A percentile compares a stretch with the other conserved stretches of the same genome.
Conservation (phyloP, 30 jellyfish, hydroid and myxozoan species). For the Aurelia sp. region DNA sequence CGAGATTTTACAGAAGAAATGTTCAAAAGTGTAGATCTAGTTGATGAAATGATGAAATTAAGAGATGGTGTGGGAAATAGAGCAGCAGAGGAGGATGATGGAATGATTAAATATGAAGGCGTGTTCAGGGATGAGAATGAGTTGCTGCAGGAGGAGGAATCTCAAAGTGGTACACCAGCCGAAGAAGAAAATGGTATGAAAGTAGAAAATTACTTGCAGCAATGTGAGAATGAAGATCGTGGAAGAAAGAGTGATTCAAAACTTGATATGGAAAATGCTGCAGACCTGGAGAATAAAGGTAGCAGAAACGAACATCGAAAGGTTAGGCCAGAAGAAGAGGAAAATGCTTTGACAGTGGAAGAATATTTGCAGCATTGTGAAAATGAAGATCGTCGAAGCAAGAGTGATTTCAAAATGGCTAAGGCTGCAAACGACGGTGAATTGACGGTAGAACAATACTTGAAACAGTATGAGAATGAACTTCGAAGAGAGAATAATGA, state of each 20-base stretch:
- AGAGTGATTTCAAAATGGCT: not conserved
- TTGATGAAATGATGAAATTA: not conserved
- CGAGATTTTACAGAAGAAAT: not conserved
- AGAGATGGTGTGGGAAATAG: constrained; percentile 4
- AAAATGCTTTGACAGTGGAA: not conserved
- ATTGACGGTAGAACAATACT: not conserved
- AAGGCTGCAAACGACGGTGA: not conserved
- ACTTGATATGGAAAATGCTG: not conserved
- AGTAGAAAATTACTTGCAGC: not conserved
- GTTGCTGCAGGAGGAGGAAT: not conserved
- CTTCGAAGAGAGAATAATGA: not conserved
- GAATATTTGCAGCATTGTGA: not conserved
- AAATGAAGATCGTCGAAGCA: not conserved
- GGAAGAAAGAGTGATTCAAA: not conserved
- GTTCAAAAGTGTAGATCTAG: not conserved
- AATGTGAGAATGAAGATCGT: not conserved
- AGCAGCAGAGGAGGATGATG: not conserved
- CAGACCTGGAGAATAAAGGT: not conserved
- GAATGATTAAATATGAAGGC: not conserved
- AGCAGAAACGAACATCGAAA: not conserved
- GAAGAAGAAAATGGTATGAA: not conserved
- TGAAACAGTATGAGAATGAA: not conserved
- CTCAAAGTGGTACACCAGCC: not conserved
- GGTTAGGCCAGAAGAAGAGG: not conserved
- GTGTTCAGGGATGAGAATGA: no score